Evolutionary conservation across 2,797 vertebrate genomes (phyloP), one percentile per base, ranked within the genome.

Genomic region (Enteromius mattozi): DNA sequence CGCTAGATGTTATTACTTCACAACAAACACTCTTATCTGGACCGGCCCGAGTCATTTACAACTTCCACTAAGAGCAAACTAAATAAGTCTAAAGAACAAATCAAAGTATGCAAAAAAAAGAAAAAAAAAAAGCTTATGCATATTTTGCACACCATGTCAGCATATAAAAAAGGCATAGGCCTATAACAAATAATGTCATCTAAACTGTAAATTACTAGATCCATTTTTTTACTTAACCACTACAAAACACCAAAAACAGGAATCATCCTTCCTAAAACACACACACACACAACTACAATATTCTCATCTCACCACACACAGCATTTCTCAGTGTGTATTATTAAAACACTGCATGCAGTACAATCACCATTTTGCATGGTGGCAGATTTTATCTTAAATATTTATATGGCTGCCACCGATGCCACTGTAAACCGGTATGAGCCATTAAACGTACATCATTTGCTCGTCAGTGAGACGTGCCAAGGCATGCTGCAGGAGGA

Each of bases 11-110:
- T 54, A 63, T 78, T 78, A 49, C 74, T 74, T 61, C 19, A 63
- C 76, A 56, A 80, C 72, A 84, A 77, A 85, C 68, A 78, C 40
- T 51, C 16, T 83, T 72, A 77, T 85, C 82, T 59, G 40, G 10
- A 19, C 21, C n/a, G 83, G 81, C 24, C 59, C 14, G 12, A 27
- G 33, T 33, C 61, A 37, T 74, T 65, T 65, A 75, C 42, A 74
- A 54, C 76, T 47, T 30, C 30, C 56, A 21, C 54, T 30, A 49
- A 70, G 51, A 70, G n/a, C 27, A 49, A 61, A 51, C 71, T 13
- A 75, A 82, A 74, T 51, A 65, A 82, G 21, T 8, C 42, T 51
- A 42, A 51, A 66, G 71, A 40, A 24, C 16, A 82, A 37, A 66
- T 65, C 56, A 1, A 49, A 75, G 12, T 45, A 45, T 45, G 42